Base-by-base conservation (phyloP, 1,140 invertebrate species). In the Calliopsis andreniformis region DNA sequence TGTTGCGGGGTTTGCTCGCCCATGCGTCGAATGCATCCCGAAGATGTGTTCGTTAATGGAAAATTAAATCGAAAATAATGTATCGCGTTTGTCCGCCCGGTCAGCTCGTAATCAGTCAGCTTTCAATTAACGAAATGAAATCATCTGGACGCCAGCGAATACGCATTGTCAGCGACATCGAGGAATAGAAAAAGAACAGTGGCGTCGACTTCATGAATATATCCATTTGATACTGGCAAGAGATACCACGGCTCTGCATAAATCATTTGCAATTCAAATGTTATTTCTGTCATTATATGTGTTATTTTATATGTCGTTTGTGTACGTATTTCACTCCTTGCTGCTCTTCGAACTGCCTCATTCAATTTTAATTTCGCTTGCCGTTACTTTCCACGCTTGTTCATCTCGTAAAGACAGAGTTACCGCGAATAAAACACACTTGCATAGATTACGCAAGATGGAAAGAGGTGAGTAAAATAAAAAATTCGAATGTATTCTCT, bases 91-190 rank as follows among this genome's bases (percentile, higher is more conserved):
- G 69, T 35, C 35, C 49, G 35, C 25, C 18, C 16, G 32, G 51
- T 23, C 61, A 35, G 35, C 0, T 12, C 39, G 51, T 32, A 20
- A 73, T 73, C 71, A 28, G 71, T 67, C 51, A 55, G 39, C 51
- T 73, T 73, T 66, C 71, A 73, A 73, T 73, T 73, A 73, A 32
- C 62, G 71, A 45, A 67, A 73, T 66, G 62, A 73, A 73, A 66
- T 67, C 35, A 55, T 39, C 53, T 25, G 49, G 28, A 1, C 16
- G 45, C 12, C 39, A n/a, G 1, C 16, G 28, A 30, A 45, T 32
- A 7, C 47, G 25, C 49, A 43, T 32, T 45, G 62, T 51, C 35
- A 14, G 18, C 14, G 49, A 56, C 62, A 42, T 20, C 20, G 62
- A 47, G 7, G 10, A 23, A 6, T 10, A 18, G 20, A 28, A 20